Percentiles rank a stretch among this genome's conserved stretches.
Evolutionary conservation across 2,113 vertebrate genomes (phyloP).

Genomic region (Myiopsitta monachus): DNA sequence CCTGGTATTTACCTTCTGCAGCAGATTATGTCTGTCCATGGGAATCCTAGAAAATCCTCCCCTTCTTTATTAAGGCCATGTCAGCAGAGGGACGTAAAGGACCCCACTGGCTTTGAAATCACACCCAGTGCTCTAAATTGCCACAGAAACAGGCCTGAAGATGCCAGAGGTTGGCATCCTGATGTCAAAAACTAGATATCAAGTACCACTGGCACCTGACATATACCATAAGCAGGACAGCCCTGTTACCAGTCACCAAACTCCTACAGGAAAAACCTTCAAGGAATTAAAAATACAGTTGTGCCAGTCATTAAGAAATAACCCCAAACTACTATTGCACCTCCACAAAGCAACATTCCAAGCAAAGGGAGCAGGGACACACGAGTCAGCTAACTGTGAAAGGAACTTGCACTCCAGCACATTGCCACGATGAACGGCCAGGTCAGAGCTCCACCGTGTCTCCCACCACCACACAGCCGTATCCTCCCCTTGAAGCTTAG

Average conservation of each 20-base stretch:
- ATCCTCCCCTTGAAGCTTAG: neutral
- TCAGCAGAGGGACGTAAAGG: neutral
- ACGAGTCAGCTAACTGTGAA: accelerated
- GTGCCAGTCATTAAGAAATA: neutral
- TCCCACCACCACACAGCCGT: accelerated
- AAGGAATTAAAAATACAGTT: neutral
- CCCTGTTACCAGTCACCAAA: neutral
- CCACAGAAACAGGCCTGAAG: neutral
- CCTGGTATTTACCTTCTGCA: neutral
- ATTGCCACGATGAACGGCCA: accelerated
- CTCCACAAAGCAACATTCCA: neutral
- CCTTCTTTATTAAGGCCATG: neutral
- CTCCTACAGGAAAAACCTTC: neutral
- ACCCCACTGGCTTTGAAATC: neutral
- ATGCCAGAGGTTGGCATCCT: neutral
- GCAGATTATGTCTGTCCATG: neutral
- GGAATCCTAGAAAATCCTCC: conserved; percentile 22
- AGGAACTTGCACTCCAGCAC: neutral
- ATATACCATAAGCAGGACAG: neutral
- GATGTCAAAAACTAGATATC: neutral
- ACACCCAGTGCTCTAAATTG: neutral
- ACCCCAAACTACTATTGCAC: neutral
- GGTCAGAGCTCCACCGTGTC: neutral
- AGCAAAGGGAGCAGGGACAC: accelerated
- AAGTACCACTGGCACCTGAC: neutral